These are phyloP conservation scores for Leptodactylus fallax DNA, from an alignment of 2,797 vertebrate genomes.

Conservation along the genomic window DNA sequence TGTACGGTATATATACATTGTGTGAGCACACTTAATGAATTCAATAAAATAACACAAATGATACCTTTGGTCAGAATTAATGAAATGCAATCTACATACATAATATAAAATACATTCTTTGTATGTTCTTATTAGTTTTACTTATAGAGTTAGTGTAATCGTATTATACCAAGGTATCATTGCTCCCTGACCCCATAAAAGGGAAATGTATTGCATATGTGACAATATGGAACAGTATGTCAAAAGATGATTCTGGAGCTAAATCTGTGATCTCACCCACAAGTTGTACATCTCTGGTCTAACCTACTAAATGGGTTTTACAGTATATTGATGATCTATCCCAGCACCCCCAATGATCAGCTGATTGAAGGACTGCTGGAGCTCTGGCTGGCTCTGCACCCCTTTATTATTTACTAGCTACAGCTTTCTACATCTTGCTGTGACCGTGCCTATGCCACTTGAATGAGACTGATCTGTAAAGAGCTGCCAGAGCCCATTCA, in stretches of 20 bases:
- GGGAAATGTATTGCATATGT: slow-evolving; percentile 16
- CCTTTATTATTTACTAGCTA: neutral
- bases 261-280: neutral
- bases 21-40: neutral
- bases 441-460: neutral
- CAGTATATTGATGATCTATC: neutral
- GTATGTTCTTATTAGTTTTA: neutral
- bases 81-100: neutral
- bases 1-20: too few relatives aligned
- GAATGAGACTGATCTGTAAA: neutral
- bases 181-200: neutral
- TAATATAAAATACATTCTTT: slow-evolving; percentile 38
- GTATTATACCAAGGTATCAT: neutral
- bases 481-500: neutral
- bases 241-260: neutral
- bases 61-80: slow-evolving; percentile 22
- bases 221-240: slow-evolving; percentile 1
- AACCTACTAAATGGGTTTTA: neutral
- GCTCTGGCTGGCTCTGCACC: neutral
- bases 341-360: neutral
- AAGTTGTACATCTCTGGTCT: neutral
- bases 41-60: neutral
- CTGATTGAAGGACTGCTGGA: neutral
- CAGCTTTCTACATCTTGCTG: neutral
- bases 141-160: neutral